phyloP scores from a whole-genome alignment of 2,113 vertebrate species.

The Aleadryas rufinucha region DNA sequence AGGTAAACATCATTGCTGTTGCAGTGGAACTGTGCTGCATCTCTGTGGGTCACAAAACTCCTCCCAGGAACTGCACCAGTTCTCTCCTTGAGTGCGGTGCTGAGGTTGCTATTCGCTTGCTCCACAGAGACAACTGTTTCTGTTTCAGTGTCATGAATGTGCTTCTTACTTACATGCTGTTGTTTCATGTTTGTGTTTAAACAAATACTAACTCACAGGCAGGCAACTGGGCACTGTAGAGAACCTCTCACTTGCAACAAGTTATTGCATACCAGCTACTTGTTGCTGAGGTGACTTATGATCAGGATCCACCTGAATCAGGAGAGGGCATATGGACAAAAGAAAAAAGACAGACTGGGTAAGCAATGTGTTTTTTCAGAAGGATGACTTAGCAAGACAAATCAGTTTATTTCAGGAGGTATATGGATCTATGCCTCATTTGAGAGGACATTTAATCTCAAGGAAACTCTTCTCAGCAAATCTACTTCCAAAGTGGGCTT shows the following conservation, averaged over 20 bases:
- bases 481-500: not conserved
- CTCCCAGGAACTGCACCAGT: not conserved
- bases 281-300: not conserved
- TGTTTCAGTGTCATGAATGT: not conserved
- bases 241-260: not conserved
- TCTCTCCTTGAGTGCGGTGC: not conserved
- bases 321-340: not conserved
- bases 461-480: not conserved
- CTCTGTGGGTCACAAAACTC: not conserved
- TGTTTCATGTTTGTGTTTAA: not conserved
- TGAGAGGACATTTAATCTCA: not conserved
- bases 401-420: not conserved
- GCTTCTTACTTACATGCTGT: not conserved
- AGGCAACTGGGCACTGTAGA: not conserved
- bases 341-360: not conserved
- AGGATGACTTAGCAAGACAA: not conserved
- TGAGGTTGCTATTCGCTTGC: not conserved
- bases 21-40: not conserved
- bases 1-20: not conserved
- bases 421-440: not conserved
- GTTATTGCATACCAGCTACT: not conserved
- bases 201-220: not conserved
- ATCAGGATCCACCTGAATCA: not conserved
- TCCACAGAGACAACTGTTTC: not conserved
- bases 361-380: not conserved